These are phyloP conservation scores for Dilophus febrilis DNA, from an alignment of 2,888 invertebrate species.

Conservation along the genomic window DNA sequence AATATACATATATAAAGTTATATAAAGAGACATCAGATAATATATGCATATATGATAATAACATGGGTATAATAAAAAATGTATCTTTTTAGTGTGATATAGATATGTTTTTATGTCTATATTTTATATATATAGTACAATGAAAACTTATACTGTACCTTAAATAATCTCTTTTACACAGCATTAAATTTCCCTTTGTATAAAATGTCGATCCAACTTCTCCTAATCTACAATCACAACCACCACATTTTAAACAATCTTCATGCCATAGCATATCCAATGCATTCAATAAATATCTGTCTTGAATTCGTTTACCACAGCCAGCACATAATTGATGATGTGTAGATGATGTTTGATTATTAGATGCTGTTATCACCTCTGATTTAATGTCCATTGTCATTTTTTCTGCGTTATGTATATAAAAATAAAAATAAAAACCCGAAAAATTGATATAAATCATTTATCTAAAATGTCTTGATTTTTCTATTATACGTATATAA, in stretches of 20 bases:
- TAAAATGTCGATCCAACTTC: constrained; percentile 93
- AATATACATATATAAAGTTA: too few relatives aligned
- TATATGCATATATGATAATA: too few relatives aligned
- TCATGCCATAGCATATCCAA: constrained; percentile 94
- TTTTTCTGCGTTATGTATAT: constrained; percentile 27
- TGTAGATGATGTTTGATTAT: constrained; percentile 25
- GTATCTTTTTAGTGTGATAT: too few relatives aligned
- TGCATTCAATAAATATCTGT: constrained; percentile 78
- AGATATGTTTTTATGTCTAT: too few relatives aligned
- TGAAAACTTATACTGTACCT: constrained; percentile 36
- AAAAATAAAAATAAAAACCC: too few relatives aligned
- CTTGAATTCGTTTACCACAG: constrained; percentile 86
- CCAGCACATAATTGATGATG: constrained; percentile 72
- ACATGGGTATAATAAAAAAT: too few relatives aligned
- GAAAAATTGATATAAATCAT: too few relatives aligned
- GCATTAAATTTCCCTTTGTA: constrained; percentile 85
- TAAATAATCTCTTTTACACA: constrained; percentile 91
- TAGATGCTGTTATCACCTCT: constrained; percentile 36
- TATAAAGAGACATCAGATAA: too few relatives aligned
- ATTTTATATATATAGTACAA: too few relatives aligned
- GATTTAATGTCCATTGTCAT: constrained; percentile 84
- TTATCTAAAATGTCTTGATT: too few relatives aligned
- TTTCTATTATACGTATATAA: too few relatives aligned
- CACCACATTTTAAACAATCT: constrained; percentile 92
- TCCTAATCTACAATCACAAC: constrained; percentile 91